A percentile compares a stretch with the other conserved stretches of the same genome.
phyloP scores from a whole-genome alignment of 1,140 invertebrate species.

The Leptopilina clavipes region DNA sequence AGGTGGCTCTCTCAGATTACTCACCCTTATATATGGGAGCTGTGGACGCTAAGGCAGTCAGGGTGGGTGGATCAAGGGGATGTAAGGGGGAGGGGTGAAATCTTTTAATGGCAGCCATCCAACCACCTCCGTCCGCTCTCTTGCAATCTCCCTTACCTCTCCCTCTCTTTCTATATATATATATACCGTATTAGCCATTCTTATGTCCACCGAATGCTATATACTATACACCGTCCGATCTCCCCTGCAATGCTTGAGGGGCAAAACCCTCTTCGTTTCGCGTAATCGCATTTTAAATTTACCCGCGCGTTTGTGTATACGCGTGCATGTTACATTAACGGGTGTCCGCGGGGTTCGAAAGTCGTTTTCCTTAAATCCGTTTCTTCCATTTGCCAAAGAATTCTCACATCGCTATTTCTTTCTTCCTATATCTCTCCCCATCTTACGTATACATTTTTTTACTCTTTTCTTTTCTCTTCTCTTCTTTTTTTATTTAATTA shows the following conservation, averaged over 20 bases:
- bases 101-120: slow-evolving; percentile 52
- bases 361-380: slow-evolving; percentile 29
- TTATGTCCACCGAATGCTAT: slow-evolving; percentile 28
- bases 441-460: not conserved
- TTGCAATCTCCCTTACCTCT: slow-evolving; percentile 43
- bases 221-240: not conserved
- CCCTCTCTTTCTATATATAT: no score
- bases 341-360: slow-evolving; percentile 34
- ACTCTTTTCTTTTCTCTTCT: not conserved
- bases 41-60: slow-evolving; percentile 50
- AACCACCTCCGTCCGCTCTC: slow-evolving; percentile 34
- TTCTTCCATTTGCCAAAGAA: not conserved
- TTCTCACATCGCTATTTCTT: not conserved
- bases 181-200: slow-evolving; percentile 34
- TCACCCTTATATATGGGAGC: slow-evolving; percentile 51
- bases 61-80: slow-evolving; percentile 39
- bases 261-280: slow-evolving; percentile 32
- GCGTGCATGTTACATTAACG: slow-evolving; percentile 27
- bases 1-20: slow-evolving; percentile 53
- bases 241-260: not conserved
- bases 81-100: slow-evolving; percentile 50
- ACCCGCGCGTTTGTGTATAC: slow-evolving; percentile 36
- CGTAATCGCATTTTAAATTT: slow-evolving; percentile 37
- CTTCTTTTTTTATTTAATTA: slow-evolving; percentile 12
- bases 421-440: not conserved